phyloP scores from a whole-genome alignment of 2,888 invertebrate species.

The Drosophila nr. fundita region DNA sequence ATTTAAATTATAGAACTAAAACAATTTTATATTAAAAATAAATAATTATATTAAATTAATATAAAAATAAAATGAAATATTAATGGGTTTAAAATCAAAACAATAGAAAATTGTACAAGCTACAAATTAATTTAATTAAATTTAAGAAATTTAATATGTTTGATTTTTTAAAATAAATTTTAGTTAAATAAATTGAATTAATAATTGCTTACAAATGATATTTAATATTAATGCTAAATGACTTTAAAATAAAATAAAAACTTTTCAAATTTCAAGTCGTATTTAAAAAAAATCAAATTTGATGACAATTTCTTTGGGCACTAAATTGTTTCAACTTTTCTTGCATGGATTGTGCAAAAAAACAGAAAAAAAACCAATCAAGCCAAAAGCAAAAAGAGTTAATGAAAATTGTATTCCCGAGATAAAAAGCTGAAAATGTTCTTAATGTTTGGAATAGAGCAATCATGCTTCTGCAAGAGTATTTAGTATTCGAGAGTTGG shows the following conservation, averaged over 20 bases:
- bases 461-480: conserved; percentile 4
- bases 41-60: neutral
- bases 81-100: neutral
- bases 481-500: neutral
- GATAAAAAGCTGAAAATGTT: neutral
- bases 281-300: neutral
- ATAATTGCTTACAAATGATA: too few species aligned
- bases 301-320: neutral
- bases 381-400: neutral
- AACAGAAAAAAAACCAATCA: neutral
- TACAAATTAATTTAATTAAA: neutral
- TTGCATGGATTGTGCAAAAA: too few species aligned
- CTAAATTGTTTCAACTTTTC: too few species aligned
- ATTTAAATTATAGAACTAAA: neutral
- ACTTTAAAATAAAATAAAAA: neutral
- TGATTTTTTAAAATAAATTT: too few species aligned
- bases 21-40: neutral
- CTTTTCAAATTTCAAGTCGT: too few species aligned
- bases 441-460: neutral
- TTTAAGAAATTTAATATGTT: neutral
- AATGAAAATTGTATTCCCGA: neutral
- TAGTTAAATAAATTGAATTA: neutral
- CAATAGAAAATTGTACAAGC: neutral
- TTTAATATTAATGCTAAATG: too few species aligned
- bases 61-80: neutral